Percentiles rank a stretch among this genome's conserved stretches.
Conservation (phyloP, 1,140 invertebrate species). For the Leptinotarsa lineolata region DNA sequence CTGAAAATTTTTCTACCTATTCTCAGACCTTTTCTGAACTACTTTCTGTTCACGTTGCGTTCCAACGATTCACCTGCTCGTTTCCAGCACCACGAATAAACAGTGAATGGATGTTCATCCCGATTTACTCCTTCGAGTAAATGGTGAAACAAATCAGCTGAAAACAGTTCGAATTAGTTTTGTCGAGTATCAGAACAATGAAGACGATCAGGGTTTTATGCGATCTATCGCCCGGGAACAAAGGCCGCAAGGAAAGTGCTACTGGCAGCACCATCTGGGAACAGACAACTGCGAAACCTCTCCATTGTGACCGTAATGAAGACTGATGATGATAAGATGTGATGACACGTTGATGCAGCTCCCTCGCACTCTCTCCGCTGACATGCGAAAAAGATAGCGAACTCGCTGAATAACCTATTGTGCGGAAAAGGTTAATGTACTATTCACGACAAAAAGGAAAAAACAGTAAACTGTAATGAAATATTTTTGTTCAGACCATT, state of each 20-base stretch:
- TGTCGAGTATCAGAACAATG: conserved; percentile 47
- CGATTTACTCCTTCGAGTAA: neutral
- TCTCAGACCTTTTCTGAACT: too few species aligned
- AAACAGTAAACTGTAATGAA: too few species aligned
- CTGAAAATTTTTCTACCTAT: too few species aligned
- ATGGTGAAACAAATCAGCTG: conserved; percentile 22
- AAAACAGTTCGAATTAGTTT: conserved; percentile 45
- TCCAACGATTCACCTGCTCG: neutral
- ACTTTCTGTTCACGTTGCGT: neutral
- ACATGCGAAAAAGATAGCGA: neutral
- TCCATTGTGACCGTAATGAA: conserved; percentile 54
- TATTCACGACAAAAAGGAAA: too few species aligned
- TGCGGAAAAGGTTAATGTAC: neutral
- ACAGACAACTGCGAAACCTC: conserved; percentile 48
- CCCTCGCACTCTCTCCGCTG: neutral
- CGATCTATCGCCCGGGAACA: conserved; percentile 44
- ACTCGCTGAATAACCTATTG: neutral
- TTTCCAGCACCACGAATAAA: neutral
- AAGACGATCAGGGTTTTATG: conserved; percentile 39
- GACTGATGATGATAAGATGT: conserved; percentile 52
- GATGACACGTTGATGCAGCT: conserved; percentile 36
- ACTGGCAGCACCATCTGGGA: conserved; percentile 43
- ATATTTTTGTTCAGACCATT: too few species aligned
- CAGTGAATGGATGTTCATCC: neutral
- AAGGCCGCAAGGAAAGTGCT: conserved; percentile 38